phyloP scores from a whole-genome alignment of 1,140 invertebrate species.

The Cardiocondyla obscurior region DNA sequence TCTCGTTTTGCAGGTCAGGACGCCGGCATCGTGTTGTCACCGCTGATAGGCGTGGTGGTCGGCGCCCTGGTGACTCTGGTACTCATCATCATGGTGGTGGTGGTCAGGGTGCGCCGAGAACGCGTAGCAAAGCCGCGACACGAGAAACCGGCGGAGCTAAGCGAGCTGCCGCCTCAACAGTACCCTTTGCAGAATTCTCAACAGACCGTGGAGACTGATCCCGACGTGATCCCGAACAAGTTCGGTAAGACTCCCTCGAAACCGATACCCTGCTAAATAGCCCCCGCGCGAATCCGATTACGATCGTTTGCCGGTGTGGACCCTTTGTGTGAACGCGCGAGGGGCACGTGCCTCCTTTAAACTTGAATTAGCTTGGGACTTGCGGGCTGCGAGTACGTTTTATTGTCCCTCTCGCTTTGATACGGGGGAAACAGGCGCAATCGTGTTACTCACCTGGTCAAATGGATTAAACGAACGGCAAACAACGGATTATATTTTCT shows the following conservation, averaged over 20 bases:
- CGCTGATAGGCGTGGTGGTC: conserved; percentile 84
- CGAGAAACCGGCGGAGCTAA: conserved; percentile 81
- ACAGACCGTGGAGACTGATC: conserved; percentile 87
- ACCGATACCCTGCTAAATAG: conserved; percentile 21
- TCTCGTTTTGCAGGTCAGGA: conserved; percentile 83
- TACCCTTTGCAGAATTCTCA: conserved; percentile 82
- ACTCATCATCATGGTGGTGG: conserved; percentile 84
- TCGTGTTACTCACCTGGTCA: not conserved
- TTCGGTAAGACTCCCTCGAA: conserved; percentile 84
- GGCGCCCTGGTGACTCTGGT: conserved; percentile 84
- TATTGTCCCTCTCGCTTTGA: not conserved
- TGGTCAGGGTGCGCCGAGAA: conserved; percentile 82
- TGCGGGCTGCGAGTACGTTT: not conserved
- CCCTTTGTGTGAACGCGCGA: not conserved
- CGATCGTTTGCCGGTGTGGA: conserved; percentile 3
- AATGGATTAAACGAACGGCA: not conserved
- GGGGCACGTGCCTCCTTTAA: not conserved
- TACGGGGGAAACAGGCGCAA: not conserved
- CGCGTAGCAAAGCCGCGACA: conserved; percentile 80
- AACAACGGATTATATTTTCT: not conserved
- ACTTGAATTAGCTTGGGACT: not conserved
- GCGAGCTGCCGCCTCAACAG: conserved; percentile 81
- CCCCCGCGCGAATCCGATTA: conserved; percentile 35
- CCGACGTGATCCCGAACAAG: conserved; percentile 90
- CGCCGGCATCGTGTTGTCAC: conserved; percentile 84